Evolutionary conservation across 1,140 invertebrate species (phyloP), one percentile per base, ranked within the genome.

Genomic region (Anastrepha ludens): DNA sequence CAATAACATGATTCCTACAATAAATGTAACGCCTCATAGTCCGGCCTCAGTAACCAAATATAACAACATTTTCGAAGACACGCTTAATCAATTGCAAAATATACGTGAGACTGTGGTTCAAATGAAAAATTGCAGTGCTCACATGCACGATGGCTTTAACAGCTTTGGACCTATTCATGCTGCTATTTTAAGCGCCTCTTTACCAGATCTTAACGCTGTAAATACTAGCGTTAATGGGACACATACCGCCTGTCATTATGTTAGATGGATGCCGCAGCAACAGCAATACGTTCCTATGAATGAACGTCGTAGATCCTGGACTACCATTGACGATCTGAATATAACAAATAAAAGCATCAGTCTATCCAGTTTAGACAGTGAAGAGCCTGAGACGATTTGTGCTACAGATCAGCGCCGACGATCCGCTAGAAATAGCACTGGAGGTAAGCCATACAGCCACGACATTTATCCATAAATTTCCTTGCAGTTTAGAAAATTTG

Each of bases 11-110:
- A 96, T 97, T 90, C 97, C 97, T 88, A 97, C 95, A 85, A 97
- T 97, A 90, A 97, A 96, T 93, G 97, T 98, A 70, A 97, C 97
- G 55, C 97, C 97, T 4, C 97, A 97, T 93, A 97, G 97, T 86
- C 96, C 97, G 44, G 96, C 94, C 17, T 94, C 87, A 89, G 96
- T 94, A 65, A 94, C 87, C 88, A 93, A 93, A 86, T 93, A 93
- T 87, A 93, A 91, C 85, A 94, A 93, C 88, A 94, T 94, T 70
- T 90, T 94, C 39, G 94, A 94, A 85, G 94, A 94, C 87, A 94
- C 94, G 9, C 90, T 94, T 47, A 94, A 93, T 86, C 93, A 93
- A 67, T 87, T 93, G 65, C 93, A 93, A 67, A 93, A 89, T 50
- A 93, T 93, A 60, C 91, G 93, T 6, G 92, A 93, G 81, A 92